Conservation (phyloP, 2,888 invertebrate species). For the Escarpia spicata region DNA sequence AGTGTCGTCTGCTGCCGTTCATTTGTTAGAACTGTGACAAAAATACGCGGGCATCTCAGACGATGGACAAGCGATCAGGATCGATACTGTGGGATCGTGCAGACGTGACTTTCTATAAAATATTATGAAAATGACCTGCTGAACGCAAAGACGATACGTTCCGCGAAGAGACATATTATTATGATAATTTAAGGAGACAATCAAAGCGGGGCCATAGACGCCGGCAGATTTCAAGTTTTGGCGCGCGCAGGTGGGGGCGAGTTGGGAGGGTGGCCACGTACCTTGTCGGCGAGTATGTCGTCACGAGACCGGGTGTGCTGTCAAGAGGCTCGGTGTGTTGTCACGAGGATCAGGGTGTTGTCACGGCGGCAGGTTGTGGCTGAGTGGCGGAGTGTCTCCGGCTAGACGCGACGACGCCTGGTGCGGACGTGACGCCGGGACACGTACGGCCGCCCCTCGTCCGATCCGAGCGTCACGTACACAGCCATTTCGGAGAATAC, state of each 20-base stretch:
- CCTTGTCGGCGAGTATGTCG: neutral
- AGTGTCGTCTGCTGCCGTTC: no score
- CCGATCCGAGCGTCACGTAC: neutral
- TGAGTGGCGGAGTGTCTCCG: neutral
- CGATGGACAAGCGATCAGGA: neutral
- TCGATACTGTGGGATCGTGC: neutral
- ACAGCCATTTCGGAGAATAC: neutral
- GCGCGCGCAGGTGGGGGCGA: neutral
- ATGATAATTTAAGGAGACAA: neutral
- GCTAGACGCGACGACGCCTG: conserved; percentile 1
- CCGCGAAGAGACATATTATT: neutral
- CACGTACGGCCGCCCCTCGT: neutral
- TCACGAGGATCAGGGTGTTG: neutral
- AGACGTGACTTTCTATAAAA: neutral
- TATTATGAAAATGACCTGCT: neutral
- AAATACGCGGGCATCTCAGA: neutral
- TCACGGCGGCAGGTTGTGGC: neutral
- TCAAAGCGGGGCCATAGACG: neutral
- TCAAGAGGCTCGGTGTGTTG: neutral
- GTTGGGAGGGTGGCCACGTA: neutral
- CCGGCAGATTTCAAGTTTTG: neutral
- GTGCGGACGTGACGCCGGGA: neutral
- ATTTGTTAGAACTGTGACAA: neutral
- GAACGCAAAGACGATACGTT: neutral
- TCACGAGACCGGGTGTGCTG: neutral